These are phyloP conservation scores for Plecturocebus donacophilus DNA, from an alignment of 2,113 vertebrate genomes.

Conservation along the genomic window DNA sequence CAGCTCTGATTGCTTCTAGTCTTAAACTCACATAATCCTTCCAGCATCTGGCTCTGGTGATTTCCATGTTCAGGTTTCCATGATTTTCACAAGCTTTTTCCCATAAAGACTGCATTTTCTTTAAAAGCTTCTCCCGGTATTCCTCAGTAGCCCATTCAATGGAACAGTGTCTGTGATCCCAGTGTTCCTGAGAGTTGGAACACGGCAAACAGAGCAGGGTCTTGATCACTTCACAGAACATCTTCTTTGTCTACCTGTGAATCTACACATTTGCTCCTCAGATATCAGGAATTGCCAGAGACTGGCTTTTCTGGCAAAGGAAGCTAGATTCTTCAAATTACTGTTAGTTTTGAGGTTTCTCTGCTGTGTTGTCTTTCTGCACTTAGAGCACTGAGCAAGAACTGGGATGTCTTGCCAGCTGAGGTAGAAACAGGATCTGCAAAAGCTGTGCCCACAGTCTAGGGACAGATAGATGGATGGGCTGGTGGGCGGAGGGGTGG, in stretches of 20 bases:
- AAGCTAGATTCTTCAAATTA: neutral
- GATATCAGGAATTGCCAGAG: neutral
- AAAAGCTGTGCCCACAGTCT: too few species aligned
- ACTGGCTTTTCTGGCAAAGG: neutral
- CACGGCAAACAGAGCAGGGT: neutral
- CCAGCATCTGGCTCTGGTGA: rapidly evolving
- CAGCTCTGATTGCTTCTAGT: neutral
- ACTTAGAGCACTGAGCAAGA: too few species aligned
- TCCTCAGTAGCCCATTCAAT: neutral
- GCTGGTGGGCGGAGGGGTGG: too few species aligned
- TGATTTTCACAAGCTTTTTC: neutral
- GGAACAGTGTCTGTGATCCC: neutral
- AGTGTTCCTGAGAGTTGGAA: neutral
- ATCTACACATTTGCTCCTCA: neutral
- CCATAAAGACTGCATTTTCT: neutral
- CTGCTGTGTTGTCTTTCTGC: too few species aligned
- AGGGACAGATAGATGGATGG: too few species aligned
- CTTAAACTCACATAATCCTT: neutral
- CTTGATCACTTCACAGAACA: neutral
- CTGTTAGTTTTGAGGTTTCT: neutral
- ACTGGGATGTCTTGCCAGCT: too few species aligned
- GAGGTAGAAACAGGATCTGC: too few species aligned
- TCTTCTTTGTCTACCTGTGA: neutral
- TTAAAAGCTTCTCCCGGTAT: neutral
- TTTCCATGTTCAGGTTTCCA: neutral